A percentile compares a stretch with the other conserved stretches of the same genome.
phyloP scores from a whole-genome alignment of 2,797 vertebrate species.

The Tadarida brasiliensis region DNA sequence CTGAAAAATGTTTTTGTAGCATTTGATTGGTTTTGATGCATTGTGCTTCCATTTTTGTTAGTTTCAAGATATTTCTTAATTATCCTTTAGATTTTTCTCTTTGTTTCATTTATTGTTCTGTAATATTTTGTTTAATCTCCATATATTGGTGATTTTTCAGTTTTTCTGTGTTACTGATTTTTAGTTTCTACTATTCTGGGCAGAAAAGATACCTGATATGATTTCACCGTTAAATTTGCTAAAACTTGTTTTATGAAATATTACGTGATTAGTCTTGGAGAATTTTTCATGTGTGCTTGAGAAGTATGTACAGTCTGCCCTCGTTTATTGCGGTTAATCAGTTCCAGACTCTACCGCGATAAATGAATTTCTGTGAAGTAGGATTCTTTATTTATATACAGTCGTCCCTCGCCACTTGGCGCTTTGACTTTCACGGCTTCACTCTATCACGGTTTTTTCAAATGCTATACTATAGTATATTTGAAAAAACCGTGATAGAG shows the following conservation, averaged over 20 bases:
- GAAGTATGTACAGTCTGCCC: too few species aligned
- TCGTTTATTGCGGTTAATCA: too few species aligned
- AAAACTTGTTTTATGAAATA: not conserved
- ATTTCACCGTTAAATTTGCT: not conserved
- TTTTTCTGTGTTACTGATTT: not conserved
- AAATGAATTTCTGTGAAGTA: too few species aligned
- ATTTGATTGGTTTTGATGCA: not conserved
- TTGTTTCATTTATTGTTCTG: not conserved
- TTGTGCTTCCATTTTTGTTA: not conserved
- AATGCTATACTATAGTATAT: too few species aligned
- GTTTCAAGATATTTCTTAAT: not conserved
- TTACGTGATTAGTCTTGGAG: not conserved
- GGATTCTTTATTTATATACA: too few species aligned
- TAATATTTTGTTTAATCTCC: not conserved
- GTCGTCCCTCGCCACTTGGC: too few species aligned
- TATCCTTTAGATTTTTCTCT: not conserved
- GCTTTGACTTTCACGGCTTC: too few species aligned
- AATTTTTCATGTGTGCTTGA: not conserved
- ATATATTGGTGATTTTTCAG: not conserved
- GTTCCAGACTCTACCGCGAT: too few species aligned
- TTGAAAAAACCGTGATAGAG: too few species aligned
- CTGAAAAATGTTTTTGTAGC: not conserved
- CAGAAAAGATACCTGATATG: not conserved
- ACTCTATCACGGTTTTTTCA: too few species aligned
- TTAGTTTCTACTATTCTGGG: not conserved